These are phyloP conservation scores for Thunnus thynnus DNA, from an alignment of 2,113 vertebrate genomes.

Conservation along the genomic window DNA sequence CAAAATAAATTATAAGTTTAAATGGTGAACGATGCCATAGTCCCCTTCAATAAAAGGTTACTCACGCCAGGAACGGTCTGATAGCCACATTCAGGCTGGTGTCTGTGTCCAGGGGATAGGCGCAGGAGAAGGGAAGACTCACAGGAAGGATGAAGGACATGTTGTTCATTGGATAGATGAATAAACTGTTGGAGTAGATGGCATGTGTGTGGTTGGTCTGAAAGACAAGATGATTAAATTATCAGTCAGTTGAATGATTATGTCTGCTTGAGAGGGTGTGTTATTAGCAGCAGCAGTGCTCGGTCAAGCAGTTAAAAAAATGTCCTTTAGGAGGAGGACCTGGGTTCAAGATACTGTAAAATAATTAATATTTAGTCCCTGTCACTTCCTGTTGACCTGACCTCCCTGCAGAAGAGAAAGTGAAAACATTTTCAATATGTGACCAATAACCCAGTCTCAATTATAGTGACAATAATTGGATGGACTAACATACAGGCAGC, in stretches of 20 bases:
- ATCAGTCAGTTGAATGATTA: not conserved
- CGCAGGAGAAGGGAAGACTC: constrained; percentile 73
- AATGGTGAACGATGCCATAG: not conserved
- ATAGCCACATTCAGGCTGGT: constrained; percentile 52
- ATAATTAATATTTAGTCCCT: too few relatives aligned
- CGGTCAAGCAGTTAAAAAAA: too few relatives aligned
- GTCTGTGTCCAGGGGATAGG: constrained; percentile 67
- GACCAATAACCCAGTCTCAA: too few relatives aligned
- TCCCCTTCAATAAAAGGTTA: not conserved
- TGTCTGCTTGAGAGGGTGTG: not conserved
- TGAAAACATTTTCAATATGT: too few relatives aligned
- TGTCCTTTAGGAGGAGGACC: not conserved
- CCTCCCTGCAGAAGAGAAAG: too few relatives aligned
- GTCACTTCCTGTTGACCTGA: too few relatives aligned
- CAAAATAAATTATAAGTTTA: not conserved
- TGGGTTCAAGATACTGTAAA: too few relatives aligned
- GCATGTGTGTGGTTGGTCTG: constrained; percentile 78
- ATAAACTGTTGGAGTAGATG: constrained; percentile 76
- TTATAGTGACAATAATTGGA: too few relatives aligned
- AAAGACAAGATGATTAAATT: constrained; percentile 24
- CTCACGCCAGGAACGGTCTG: constrained; percentile 65
- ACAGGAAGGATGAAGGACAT: constrained; percentile 41
- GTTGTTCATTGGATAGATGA: constrained; percentile 56
- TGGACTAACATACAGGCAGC: too few relatives aligned
- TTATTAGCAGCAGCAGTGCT: too few relatives aligned